Evolutionary conservation across 2,797 vertebrate genomes (phyloP), one percentile per base, ranked within the genome.

Genomic region (Amazona finschi): DNA sequence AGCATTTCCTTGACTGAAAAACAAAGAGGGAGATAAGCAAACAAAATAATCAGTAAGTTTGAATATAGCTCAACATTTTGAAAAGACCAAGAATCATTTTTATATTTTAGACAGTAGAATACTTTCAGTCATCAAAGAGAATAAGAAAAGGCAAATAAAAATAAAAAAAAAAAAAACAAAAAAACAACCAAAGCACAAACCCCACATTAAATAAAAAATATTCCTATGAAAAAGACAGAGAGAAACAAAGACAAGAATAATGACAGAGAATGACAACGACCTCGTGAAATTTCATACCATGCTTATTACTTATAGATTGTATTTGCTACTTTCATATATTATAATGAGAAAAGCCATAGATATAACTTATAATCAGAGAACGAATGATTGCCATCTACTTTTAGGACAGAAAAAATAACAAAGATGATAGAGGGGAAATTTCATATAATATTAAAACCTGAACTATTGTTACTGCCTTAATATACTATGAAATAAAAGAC

Each of bases 41-140:
- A 24, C 33, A 43, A 73, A 66, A 67, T 57, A 69, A 16, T 4
- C 12, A 44, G 25, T 16, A 53, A 11, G 15, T 87, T 77, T 83
- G 28, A 74, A 43, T 75, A 74, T 50, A 87, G 79, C 78, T 43
- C 53, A 92, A 69, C 5, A 38, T 89, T 87, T 87, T 85, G 39
- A 78, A 91, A 80, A 69, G 46, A 80, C 61, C 11, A 41, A 5
- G 1, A 80, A 55, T 39, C 85, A 49, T 60, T 80, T 90, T 85
- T 85, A 4, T 81, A 38, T 84, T 89, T 92, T 78, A 78, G 50
- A 39, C 47, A 75, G 27, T 53, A 91, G 76, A 91, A 66, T 75
- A 57, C 18, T 64, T 95, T 87, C 39, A 89, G 13, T 70, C 87
- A 95, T 93, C 69, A 94, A 93, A 89, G 39, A 78, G 81, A 93